phyloP scores from a whole-genome alignment of 2,888 invertebrate genomes.

The Anagyrus pseudococci region DNA sequence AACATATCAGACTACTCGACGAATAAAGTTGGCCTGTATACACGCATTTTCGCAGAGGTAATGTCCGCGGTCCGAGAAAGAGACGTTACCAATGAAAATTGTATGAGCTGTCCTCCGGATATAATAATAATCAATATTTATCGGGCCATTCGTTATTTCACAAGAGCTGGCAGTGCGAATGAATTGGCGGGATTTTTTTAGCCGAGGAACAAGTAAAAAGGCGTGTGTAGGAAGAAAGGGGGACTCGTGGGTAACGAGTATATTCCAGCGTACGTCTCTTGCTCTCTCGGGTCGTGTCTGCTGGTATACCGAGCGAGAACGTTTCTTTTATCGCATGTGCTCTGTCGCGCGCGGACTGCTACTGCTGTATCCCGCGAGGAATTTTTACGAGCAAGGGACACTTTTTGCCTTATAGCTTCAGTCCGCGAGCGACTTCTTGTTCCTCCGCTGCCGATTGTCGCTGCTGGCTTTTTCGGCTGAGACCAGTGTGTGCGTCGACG shows the following conservation, averaged over 20 bases:
- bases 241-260: conserved; percentile 32
- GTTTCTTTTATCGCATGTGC: conserved; percentile 35
- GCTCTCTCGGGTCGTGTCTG: conserved; percentile 9
- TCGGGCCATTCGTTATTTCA: conserved; percentile 8
- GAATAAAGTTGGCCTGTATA: too few relatives aligned
- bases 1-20: too few relatives aligned
- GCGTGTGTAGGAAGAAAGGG: too few relatives aligned
- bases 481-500: conserved; percentile 23
- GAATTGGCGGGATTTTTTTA: conserved; percentile 27
- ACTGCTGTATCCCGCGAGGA: conserved; percentile 6
- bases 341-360: not conserved
- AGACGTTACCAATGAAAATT: conserved; percentile 21
- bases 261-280: conserved; percentile 13
- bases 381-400: conserved; percentile 37
- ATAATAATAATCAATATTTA: conserved; percentile 15
- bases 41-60: too few relatives aligned
- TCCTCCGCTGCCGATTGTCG: conserved; percentile 28
- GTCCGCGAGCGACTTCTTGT: conserved; percentile 22
- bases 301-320: not conserved
- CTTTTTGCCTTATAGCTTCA: conserved; percentile 24
- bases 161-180: conserved; percentile 18
- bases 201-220: not conserved
- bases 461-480: conserved; percentile 27
- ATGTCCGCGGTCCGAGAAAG: conserved; percentile 1
- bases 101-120: conserved; percentile 3